Percentiles rank a stretch among this genome's conserved stretches.
Conservation (phyloP, 2,113 vertebrate genomes). For the Copsychus sechellarum region DNA sequence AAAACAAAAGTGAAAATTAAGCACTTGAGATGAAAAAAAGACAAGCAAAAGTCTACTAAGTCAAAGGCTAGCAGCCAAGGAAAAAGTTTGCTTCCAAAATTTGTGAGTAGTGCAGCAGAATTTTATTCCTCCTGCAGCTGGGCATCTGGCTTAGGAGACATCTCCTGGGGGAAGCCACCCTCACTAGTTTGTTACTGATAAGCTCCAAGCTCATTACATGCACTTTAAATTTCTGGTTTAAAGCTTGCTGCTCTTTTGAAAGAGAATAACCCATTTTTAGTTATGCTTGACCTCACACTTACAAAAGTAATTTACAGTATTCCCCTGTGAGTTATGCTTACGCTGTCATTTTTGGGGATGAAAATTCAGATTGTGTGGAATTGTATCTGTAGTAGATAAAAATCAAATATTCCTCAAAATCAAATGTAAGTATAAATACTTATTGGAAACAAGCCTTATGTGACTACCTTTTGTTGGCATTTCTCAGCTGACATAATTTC, state of each 20-base stretch:
- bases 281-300: constrained; percentile 1
- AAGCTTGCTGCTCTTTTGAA: not conserved
- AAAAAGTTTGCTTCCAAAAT: not conserved
- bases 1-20: not conserved
- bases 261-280: constrained; percentile 23
- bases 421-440: not conserved
- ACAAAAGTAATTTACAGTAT: constrained; percentile 30
- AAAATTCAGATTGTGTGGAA: constrained; percentile 46
- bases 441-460: not conserved
- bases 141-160: not conserved
- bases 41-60: not conserved
- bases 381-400: constrained; percentile 15
- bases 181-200: not conserved
- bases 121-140: not conserved
- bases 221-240: not conserved
- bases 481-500: not conserved
- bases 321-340: not conserved
- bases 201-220: not conserved
- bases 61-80: not conserved
- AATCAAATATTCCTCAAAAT: not conserved
- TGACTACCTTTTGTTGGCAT: not conserved
- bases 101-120: not conserved
- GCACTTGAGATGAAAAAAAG: not conserved
- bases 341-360: constrained; percentile 35
- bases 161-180: not conserved